These are phyloP conservation scores for Enteromius unitaeniatus DNA, from an alignment of 2,797 vertebrate species.

Conservation along the genomic window DNA sequence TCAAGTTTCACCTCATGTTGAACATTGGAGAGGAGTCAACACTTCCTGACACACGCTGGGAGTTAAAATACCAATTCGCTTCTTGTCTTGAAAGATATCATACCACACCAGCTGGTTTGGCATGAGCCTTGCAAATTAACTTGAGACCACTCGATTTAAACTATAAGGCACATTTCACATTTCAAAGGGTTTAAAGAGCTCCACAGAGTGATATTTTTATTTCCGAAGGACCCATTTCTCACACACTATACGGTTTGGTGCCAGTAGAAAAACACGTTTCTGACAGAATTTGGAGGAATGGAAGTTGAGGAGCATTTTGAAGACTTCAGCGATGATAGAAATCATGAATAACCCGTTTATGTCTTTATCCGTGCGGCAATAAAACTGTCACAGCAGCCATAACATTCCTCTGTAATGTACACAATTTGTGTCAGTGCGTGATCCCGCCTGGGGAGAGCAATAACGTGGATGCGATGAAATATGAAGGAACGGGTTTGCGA, in stretches of 20 bases:
- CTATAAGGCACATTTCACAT: constrained; percentile 7
- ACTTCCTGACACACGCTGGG: constrained; percentile 28
- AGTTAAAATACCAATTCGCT: constrained; percentile 36
- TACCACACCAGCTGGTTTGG: constrained; percentile 36
- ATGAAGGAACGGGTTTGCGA: constrained; percentile 45
- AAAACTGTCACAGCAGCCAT: constrained; percentile 51
- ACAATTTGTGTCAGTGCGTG: constrained; percentile 47
- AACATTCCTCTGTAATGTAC: constrained; percentile 44
- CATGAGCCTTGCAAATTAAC: constrained; percentile 31
- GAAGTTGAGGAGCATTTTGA: constrained; percentile 43
- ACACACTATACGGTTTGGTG: constrained; percentile 14
- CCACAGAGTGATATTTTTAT: constrained; percentile 24
- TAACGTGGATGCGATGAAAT: constrained; percentile 49
- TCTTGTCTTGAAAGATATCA: constrained; percentile 30
- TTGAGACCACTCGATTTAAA: constrained; percentile 6
- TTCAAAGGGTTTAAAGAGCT: constrained; percentile 27
- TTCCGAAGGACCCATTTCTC: constrained; percentile 23
- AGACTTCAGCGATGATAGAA: constrained; percentile 28
- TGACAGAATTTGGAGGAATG: constrained; percentile 41
- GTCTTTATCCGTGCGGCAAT: constrained; percentile 30
- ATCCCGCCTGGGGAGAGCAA: constrained; percentile 29
- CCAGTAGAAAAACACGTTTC: constrained; percentile 18
- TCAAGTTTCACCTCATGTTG: constrained; percentile 29
- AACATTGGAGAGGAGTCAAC: constrained; percentile 36
- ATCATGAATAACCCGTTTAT: constrained; percentile 37